phyloP scores from a whole-genome alignment of 2,113 vertebrate species.

The Seriola aureovittata region DNA sequence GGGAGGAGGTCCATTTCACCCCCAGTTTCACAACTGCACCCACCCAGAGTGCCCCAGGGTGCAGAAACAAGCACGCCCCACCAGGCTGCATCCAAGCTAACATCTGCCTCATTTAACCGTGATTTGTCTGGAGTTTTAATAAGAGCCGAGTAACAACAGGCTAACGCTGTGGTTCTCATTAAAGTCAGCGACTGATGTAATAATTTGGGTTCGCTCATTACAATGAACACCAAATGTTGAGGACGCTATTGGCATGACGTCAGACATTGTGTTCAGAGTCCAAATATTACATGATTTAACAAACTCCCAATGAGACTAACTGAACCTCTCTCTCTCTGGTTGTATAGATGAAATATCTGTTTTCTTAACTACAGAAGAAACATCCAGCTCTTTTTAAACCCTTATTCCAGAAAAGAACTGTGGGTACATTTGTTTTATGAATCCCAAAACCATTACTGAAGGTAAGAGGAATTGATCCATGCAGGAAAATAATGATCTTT shows the following conservation, averaged over 20 bases:
- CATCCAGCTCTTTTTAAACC: not conserved
- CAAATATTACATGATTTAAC: not conserved
- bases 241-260: not conserved
- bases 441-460: too few species aligned
- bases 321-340: not conserved
- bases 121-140: constrained; percentile 5
- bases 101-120: constrained; percentile 35
- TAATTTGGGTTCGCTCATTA: constrained; percentile 17
- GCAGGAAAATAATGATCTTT: too few species aligned
- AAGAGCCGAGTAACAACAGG: constrained; percentile 20
- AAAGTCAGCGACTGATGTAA: not conserved
- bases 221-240: constrained; percentile 43
- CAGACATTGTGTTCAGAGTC: not conserved
- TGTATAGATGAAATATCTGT: not conserved
- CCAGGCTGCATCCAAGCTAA: constrained; percentile 45
- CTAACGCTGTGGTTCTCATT: constrained; percentile 18
- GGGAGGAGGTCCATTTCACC: not conserved
- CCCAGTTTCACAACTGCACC: constrained; percentile 18
- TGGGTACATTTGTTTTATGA: too few species aligned
- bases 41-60: constrained; percentile 46
- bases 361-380: not conserved
- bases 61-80: constrained; percentile 33
- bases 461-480: too few species aligned
- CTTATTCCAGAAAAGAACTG: too few species aligned
- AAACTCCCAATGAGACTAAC: not conserved